A percentile compares a stretch with the other conserved stretches of the same genome.
Conservation (phyloP, 2,888 invertebrate species). For the Vanessa cardui region DNA sequence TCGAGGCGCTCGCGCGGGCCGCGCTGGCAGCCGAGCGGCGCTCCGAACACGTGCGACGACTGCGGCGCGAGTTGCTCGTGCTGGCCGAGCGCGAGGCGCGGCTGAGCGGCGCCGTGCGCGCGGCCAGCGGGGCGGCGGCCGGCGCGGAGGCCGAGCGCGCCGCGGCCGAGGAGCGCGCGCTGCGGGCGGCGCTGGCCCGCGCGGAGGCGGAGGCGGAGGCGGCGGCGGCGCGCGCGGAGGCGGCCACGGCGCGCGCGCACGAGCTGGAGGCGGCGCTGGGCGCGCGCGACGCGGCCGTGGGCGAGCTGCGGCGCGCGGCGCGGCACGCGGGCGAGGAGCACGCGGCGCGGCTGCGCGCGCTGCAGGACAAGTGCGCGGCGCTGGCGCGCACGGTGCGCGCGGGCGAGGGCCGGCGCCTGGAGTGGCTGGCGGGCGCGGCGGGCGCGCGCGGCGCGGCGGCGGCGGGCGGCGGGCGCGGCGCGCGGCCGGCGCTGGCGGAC, state of each 20-base stretch:
- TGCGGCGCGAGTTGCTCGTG: slow-evolving; percentile 72
- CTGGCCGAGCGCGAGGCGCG: slow-evolving; percentile 70
- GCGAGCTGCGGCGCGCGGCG: slow-evolving; percentile 74
- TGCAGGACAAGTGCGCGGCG: slow-evolving; percentile 83
- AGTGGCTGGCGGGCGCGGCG: slow-evolving; percentile 66
- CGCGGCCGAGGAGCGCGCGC: slow-evolving; percentile 79
- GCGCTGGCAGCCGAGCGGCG: slow-evolving; percentile 64
- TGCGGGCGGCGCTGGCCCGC: slow-evolving; percentile 59
- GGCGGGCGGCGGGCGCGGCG: slow-evolving; percentile 78
- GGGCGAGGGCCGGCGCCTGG: slow-evolving; percentile 79
- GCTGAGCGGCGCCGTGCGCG: slow-evolving; percentile 52
- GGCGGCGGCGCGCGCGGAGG: slow-evolving; percentile 62
- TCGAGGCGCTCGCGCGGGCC: slow-evolving; percentile 64
- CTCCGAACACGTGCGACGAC: slow-evolving; percentile 69
- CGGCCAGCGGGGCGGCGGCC: slow-evolving; percentile 37
- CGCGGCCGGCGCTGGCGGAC: slow-evolving; percentile 75
- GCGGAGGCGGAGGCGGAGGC: slow-evolving; percentile 44
- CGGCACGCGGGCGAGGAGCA: slow-evolving; percentile 83
- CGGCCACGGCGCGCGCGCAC: slow-evolving; percentile 50
- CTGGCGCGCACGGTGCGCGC: slow-evolving; percentile 82
- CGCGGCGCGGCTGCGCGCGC: slow-evolving; percentile 80
- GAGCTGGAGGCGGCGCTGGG: slow-evolving; percentile 70
- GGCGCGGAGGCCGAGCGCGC: slow-evolving; percentile 69
- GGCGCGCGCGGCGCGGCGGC: slow-evolving; percentile 54
- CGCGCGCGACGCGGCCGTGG: slow-evolving; percentile 69